Evolutionary conservation across 2,113 vertebrate species (phyloP).

Genomic region (Rafetus swinhoei): DNA sequence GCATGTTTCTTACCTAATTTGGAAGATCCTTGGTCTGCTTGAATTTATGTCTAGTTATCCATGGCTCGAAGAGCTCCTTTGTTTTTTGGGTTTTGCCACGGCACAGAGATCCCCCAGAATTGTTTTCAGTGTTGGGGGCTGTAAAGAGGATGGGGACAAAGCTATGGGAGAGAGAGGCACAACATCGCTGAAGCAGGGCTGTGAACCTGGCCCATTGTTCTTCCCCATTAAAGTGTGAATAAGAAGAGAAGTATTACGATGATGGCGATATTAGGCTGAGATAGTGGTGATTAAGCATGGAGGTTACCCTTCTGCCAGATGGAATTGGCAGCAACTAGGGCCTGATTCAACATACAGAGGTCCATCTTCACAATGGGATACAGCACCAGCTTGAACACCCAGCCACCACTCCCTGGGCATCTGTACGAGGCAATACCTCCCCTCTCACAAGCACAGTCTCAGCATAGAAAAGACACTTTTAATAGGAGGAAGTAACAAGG

Average conservation of each 20-base stretch:
- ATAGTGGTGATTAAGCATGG: not conserved
- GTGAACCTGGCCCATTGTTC: not conserved
- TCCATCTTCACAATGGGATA: no score
- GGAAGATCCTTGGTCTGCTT: not conserved
- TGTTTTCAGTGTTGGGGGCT: rapidly evolving
- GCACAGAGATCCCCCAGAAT: not conserved
- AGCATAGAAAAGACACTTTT: no score
- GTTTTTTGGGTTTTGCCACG: not conserved
- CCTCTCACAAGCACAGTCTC: no score
- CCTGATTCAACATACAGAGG: no score
- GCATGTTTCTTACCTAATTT: not conserved
- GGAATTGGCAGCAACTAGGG: no score
- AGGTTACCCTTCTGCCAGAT: not conserved
- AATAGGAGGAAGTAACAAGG: no score
- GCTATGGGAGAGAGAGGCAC: not conserved
- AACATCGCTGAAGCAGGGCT: not conserved
- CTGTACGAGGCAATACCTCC: no score
- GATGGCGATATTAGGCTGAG: not conserved
- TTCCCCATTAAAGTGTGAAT: rapidly evolving
- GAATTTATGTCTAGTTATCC: not conserved
- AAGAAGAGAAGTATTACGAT: not conserved
- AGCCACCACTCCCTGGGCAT: no score
- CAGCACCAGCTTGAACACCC: no score
- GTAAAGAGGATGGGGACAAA: not conserved
- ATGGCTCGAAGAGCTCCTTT: not conserved